Evolutionary conservation across 2,888 invertebrate species (phyloP), one percentile per base, ranked within the genome.

Genomic region (Chesias legatella): DNA sequence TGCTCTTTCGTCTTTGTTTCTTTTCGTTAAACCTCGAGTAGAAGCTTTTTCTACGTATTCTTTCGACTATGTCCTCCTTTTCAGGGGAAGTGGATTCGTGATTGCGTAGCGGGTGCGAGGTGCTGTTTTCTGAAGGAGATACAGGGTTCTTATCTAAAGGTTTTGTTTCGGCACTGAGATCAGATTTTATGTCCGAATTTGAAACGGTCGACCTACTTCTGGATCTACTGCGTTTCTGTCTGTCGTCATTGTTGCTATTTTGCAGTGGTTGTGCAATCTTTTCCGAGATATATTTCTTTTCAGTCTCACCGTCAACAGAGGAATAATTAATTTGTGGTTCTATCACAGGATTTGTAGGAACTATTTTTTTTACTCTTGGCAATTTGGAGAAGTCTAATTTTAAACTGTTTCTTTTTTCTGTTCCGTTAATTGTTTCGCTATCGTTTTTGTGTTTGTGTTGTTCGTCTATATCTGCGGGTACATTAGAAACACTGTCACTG

Each of bases 11-110:
- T 44, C 91, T 89, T 52, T 91, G 91, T 61, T 94, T 94, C 69
- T 94, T 92, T 66, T 96, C 95, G 70, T 97, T 96, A 71, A 97
- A 97, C 55, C 96, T 90, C 7, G 94, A 92, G 69, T 96, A 97
- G 79, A 95, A 97, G 73, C 96, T 96, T 73, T 96, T 95, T 21
- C 97, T 90, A 56, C 95, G 90, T 60, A 97, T 97, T 60, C 97
- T 90, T 65, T 97, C 97, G 34, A 93, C 93, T 26, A 97, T 92
- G 43, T 95, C 95, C 65, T 95, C 95, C 48, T 79, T 79, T 47
- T 92, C 89, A 7, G 88, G 86, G 7, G 84, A 76, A 20, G 74
- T 74, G 11, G 84, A 69, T 66, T 79, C 90, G 67, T 50, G 90
- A 72, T 61, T 89, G 61, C 74, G 88, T 51, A 60, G 77, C 59